Conservation (phyloP, 2,888 invertebrate genomes). For the Synergus japonicus region DNA sequence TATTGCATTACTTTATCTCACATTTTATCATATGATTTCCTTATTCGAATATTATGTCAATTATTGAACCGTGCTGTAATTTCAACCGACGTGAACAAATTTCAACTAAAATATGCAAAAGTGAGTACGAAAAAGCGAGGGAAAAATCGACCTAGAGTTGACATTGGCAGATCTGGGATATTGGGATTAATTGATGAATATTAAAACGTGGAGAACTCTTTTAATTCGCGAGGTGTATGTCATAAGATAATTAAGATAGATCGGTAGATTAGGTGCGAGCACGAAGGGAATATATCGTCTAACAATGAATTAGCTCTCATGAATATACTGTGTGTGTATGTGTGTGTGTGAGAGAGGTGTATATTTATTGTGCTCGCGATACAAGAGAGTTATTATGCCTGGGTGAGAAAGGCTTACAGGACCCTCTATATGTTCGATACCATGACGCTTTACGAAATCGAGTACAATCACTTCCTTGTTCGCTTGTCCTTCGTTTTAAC, state of each 20-base stretch:
- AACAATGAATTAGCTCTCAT: conserved; percentile 23
- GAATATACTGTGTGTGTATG: neutral
- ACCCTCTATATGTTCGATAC: neutral
- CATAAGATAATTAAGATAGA: conserved; percentile 24
- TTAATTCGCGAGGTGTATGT: neutral
- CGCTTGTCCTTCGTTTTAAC: conserved; percentile 23
- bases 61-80: neutral
- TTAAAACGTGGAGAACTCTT: neutral
- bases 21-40: neutral
- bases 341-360: neutral
- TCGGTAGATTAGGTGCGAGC: conserved; percentile 1
- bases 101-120: neutral
- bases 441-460: conserved; percentile 10
- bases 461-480: conserved; percentile 37
- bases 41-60: neutral
- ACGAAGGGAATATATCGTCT: conserved; percentile 12
- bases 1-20: neutral
- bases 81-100: too few relatives aligned
- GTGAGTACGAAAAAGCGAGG: neutral
- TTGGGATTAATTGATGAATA: neutral
- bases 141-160: neutral
- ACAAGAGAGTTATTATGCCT: conserved; percentile 31
- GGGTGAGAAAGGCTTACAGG: neutral
- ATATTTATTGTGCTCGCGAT: conserved; percentile 11
- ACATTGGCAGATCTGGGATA: neutral